These are phyloP conservation scores for Acrossocheilus fasciatus DNA, from an alignment of 2,797 vertebrate genomes.

Conservation along the genomic window DNA sequence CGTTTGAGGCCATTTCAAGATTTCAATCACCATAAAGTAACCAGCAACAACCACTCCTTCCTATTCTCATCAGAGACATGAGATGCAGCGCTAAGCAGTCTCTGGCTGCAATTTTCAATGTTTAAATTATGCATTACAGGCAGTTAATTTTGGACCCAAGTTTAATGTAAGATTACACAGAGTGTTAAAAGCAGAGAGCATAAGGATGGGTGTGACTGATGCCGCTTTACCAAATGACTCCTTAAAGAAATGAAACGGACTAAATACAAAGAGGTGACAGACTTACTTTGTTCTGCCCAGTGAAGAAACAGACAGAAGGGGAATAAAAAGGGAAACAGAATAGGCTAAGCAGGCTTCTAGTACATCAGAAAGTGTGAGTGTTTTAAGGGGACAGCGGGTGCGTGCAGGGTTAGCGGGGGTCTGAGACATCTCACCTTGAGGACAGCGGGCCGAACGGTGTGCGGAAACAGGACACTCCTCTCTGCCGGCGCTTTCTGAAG, in stretches of 20 bases:
- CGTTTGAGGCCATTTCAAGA: too few species aligned
- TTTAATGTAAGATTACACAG: background rate
- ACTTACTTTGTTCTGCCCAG: slow-evolving; percentile 84
- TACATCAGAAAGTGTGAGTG: background rate
- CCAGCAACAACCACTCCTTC: too few species aligned
- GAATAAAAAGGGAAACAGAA: slow-evolving; percentile 40
- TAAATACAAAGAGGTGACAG: slow-evolving; percentile 39
- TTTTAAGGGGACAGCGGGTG: background rate
- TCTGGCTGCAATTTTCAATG: too few species aligned
- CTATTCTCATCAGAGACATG: too few species aligned
- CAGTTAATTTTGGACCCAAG: slow-evolving; percentile 14
- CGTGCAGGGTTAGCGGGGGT: background rate
- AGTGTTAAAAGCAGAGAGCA: background rate
- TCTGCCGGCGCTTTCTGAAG: slow-evolving; percentile 95
- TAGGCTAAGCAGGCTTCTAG: slow-evolving; percentile 34
- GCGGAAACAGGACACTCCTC: slow-evolving; percentile 96
- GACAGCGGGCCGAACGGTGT: slow-evolving; percentile 97
- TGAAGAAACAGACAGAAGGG: slow-evolving; percentile 64
- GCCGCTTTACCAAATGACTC: slow-evolving; percentile 35
- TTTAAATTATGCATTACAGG: background rate
- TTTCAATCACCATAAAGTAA: too few species aligned
- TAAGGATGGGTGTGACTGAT: slow-evolving; percentile 2
- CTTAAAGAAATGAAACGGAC: background rate
- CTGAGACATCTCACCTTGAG: slow-evolving; percentile 83
- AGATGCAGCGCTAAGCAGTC: too few species aligned